Base-by-base conservation (phyloP, 2,888 invertebrate species). In the Synergus umbraculus region DNA sequence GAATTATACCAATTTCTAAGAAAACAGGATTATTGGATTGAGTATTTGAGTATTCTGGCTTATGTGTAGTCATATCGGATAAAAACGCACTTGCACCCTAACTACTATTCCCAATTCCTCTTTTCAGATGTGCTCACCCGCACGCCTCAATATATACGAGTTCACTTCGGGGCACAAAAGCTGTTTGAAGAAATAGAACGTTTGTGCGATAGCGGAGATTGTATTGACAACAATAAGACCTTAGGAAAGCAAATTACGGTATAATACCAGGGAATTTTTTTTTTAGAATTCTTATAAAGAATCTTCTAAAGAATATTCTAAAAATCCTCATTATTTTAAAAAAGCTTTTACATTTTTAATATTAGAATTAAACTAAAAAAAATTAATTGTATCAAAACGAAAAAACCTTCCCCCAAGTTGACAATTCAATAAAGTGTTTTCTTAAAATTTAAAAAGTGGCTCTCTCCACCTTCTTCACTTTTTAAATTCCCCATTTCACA, bases 101-200 rank as follows among this genome's bases (percentile, higher is more conserved):
- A 69, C 69, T 13, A 69, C 49, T 9, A 29, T 49, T 49, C 69
- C 15, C 49, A 69, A 69, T 69, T 49, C 49, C 49, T 49, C 29
- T 49, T 69, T 69, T 54, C 46, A 22, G 13, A 54, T 49, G 15
- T 69, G 8, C 37, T 69, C 69, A 69, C 69, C 49, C 49, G 49
- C 49, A 69, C 37, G 46, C 29, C 29, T 49, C 29, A 37, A 49
- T 22, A 49, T 22, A 69, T 69, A 22, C 69, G 49, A 46, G 49
- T 41, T 41, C n/a, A 66, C 43, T 66, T n/a, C 41, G n/a, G 29
- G 49, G 69, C 82, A 85, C 84, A 83, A 86, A 86, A 86, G 87
- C 88, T 88, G 83, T 90, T 89, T 84, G 87, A 85, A 85, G 86
- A 87, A 90, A 89, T 90, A 86, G 86, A 86, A 88, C 83, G 85